A percentile compares a stretch with the other conserved stretches of the same genome.
phyloP scores from a whole-genome alignment of 2,113 vertebrate genomes.

The Sialia sialis region DNA sequence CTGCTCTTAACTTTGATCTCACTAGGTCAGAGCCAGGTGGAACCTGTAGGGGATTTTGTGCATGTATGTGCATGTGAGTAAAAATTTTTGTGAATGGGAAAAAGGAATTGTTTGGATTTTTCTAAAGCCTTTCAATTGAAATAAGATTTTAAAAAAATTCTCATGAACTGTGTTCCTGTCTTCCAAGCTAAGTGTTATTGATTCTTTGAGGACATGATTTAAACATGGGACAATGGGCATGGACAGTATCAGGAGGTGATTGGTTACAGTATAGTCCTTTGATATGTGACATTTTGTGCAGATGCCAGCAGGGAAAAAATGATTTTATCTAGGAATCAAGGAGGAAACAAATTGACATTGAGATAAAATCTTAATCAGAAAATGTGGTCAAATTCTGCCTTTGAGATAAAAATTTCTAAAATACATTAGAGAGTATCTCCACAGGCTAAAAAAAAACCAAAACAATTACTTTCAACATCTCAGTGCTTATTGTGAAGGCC shows the following conservation, averaged over 20 bases:
- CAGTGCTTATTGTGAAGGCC: not conserved
- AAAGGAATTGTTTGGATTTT: not conserved
- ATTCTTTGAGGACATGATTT: not conserved
- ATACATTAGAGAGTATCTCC: not conserved
- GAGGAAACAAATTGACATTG: constrained; percentile 11
- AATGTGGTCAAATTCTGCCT: not conserved
- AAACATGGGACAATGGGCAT: not conserved
- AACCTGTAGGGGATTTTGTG: not conserved
- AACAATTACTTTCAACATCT: not conserved
- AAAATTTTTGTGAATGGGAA: not conserved
- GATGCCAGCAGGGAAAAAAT: constrained; percentile 6
- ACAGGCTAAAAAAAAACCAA: not conserved
- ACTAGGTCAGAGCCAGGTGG: not conserved
- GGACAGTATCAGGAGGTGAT: not conserved
- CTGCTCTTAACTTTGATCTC: not conserved
- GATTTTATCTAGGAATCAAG: constrained; percentile 28
- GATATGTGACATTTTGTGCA: not conserved
- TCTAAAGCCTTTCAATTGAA: not conserved
- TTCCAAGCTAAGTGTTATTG: not conserved
- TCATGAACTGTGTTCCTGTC: not conserved
- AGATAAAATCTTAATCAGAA: constrained; percentile 6
- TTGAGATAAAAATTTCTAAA: constrained; percentile 1
- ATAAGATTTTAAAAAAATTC: not conserved
- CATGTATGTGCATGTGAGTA: not conserved
- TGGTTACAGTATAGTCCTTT: not conserved